phyloP scores from a whole-genome alignment of 2,888 invertebrate species.

The Drosophila merina region DNA sequence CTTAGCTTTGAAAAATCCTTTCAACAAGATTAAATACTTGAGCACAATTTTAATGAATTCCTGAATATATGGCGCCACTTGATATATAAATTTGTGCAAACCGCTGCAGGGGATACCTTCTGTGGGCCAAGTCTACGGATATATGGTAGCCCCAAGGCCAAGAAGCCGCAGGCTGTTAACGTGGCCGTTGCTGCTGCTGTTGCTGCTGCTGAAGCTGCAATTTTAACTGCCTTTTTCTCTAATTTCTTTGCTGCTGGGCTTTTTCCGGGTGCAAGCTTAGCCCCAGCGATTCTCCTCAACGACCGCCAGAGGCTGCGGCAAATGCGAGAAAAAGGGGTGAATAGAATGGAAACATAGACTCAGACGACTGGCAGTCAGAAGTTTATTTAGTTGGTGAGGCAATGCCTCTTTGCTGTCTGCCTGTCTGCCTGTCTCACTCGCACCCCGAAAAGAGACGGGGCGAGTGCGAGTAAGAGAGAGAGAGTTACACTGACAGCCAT shows the following conservation, averaged over 20 bases:
- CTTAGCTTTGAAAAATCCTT: not conserved
- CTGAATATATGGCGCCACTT: not conserved
- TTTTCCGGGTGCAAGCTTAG: slow-evolving; percentile 54
- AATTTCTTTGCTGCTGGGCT: slow-evolving; percentile 60
- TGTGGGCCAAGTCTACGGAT: slow-evolving; percentile 16
- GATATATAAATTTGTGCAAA: not conserved
- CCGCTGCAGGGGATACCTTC: slow-evolving; percentile 15
- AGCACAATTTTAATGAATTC: slow-evolving; percentile 1
- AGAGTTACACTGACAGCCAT: slow-evolving; percentile 70
- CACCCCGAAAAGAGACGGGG: slow-evolving; percentile 1
- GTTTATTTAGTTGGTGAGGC: slow-evolving; percentile 74
- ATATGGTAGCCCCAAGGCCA: slow-evolving; percentile 40
- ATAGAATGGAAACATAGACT: slow-evolving; percentile 31
- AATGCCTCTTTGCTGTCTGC: slow-evolving; percentile 48
- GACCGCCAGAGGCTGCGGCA: slow-evolving; percentile 25
- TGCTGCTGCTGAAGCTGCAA: slow-evolving; percentile 49
- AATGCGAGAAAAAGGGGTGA: not conserved
- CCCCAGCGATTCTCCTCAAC: slow-evolving; percentile 66
- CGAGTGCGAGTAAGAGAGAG: slow-evolving; percentile 3
- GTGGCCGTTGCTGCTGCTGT: slow-evolving; percentile 20
- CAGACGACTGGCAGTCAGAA: slow-evolving; percentile 56
- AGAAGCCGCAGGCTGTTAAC: slow-evolving; percentile 45
- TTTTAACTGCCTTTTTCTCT: slow-evolving; percentile 69
- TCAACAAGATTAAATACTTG: slow-evolving; percentile 4
- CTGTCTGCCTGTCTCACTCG: slow-evolving; percentile 9